These are phyloP conservation scores for Sericinus montela DNA, from an alignment of 2,888 invertebrate genomes.

Conservation along the genomic window DNA sequence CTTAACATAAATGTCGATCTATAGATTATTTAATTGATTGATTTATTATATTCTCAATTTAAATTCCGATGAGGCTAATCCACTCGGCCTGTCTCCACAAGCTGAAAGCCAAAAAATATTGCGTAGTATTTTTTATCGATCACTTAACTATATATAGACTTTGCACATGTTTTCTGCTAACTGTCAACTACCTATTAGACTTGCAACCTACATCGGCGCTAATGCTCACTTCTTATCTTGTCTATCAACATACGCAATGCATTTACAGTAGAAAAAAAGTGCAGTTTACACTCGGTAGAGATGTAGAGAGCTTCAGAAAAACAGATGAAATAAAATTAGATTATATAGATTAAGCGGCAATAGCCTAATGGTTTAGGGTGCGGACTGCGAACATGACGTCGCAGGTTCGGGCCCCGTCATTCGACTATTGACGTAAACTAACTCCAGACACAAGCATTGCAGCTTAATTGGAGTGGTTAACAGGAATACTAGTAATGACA, in stretches of 20 bases:
- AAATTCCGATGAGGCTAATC: conserved; percentile 8
- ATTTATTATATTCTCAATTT: conserved; percentile 8
- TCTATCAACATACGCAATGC: not conserved
- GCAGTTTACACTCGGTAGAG: too few relatives aligned
- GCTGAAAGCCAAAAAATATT: conserved; percentile 6
- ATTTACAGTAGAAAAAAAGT: too few relatives aligned
- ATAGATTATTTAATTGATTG: conserved; percentile 17
- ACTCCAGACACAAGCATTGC: too few relatives aligned
- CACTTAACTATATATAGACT: conserved; percentile 12
- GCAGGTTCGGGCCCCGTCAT: too few relatives aligned
- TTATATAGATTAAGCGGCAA: too few relatives aligned
- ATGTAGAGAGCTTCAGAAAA: too few relatives aligned
- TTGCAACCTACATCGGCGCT: conserved; percentile 14
- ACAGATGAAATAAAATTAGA: too few relatives aligned
- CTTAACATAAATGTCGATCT: conserved; percentile 13
- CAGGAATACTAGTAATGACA: too few relatives aligned
- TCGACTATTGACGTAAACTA: too few relatives aligned
- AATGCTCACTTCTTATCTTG: conserved; percentile 2
- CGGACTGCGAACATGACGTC: too few relatives aligned
- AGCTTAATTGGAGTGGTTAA: too few relatives aligned
- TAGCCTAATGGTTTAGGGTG: too few relatives aligned
- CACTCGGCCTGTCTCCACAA: not conserved
- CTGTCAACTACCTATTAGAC: conserved; percentile 16
- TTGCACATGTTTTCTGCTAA: conserved; percentile 12
- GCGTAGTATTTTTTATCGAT: conserved; percentile 9